These are phyloP conservation scores for Drosophila erecta DNA, from an alignment of 1,140 invertebrate species.

Conservation along the genomic window DNA sequence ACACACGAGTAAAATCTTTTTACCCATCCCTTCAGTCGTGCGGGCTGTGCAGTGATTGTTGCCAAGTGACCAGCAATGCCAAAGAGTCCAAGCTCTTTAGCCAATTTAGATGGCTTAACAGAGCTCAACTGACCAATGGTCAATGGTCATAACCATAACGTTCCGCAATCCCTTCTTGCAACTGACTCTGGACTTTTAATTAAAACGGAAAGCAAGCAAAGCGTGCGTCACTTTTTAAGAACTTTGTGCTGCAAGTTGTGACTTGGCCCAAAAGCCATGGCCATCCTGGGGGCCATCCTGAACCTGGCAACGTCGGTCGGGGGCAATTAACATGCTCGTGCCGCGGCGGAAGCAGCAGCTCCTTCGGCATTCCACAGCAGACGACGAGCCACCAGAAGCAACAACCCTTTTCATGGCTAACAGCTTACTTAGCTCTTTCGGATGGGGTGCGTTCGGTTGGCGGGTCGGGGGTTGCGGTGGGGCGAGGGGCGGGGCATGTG, in stretches of 20 bases:
- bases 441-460: not conserved
- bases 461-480: not conserved
- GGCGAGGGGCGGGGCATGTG: conserved; percentile 24
- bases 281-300: not conserved
- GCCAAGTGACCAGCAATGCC: conserved; percentile 63
- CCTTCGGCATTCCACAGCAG: conserved; percentile 64
- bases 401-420: conserved; percentile 69
- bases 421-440: conserved; percentile 63
- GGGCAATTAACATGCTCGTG: conserved; percentile 78
- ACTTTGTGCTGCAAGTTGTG: conserved; percentile 70
- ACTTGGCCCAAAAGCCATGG: conserved; percentile 20
- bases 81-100: conserved; percentile 67
- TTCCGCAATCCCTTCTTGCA: conserved; percentile 4
- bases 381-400: conserved; percentile 26
- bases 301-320: conserved; percentile 29
- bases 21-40: conserved; percentile 1
- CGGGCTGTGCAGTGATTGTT: conserved; percentile 32
- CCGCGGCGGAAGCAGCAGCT: conserved; percentile 58
- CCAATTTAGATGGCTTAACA: conserved; percentile 78
- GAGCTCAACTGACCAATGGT: conserved; percentile 63
- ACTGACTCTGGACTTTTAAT: conserved; percentile 65
- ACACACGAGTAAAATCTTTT: conserved; percentile 9
- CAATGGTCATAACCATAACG: conserved; percentile 66
- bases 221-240: conserved; percentile 72
- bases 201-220: conserved; percentile 68